These are phyloP conservation scores for Neopipo cinnamomea DNA, from an alignment of 2,113 vertebrate genomes.

Conservation along the genomic window DNA sequence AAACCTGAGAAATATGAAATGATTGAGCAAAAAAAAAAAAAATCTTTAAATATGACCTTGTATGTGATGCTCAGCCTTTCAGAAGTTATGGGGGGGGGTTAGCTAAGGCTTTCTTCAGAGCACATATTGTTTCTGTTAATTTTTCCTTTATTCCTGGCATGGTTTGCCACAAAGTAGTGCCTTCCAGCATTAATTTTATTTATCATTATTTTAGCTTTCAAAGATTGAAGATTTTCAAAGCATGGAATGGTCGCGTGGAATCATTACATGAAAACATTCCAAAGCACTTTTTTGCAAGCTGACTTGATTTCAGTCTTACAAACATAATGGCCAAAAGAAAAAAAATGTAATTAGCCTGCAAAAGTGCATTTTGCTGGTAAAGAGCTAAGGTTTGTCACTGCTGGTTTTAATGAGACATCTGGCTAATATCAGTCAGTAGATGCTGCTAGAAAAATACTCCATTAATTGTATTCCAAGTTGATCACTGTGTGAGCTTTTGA, in stretches of 20 bases:
- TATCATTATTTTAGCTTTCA: background rate
- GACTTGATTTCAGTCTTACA: conserved; percentile 61
- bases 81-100: background rate
- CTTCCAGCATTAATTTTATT: background rate
- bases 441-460: conserved; percentile 59
- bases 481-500: conserved; percentile 50
- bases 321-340: conserved; percentile 45
- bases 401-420: conserved; percentile 72
- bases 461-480: conserved; percentile 43
- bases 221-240: background rate
- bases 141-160: background rate
- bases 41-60: background rate
- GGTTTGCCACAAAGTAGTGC: background rate
- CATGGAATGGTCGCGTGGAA: background rate
- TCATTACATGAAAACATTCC: conserved; percentile 6
- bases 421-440: conserved; percentile 62
- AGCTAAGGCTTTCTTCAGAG: background rate
- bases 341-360: conserved; percentile 49
- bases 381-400: conserved; percentile 57
- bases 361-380: conserved; percentile 58
- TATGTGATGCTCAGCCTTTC: background rate
- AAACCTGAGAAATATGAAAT: background rate
- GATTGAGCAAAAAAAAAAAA: background rate
- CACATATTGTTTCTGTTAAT: background rate
- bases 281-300: conserved; percentile 27